Evolutionary conservation across 2,888 invertebrate genomes (phyloP).

Genomic region (Eupithecia exiguata): DNA sequence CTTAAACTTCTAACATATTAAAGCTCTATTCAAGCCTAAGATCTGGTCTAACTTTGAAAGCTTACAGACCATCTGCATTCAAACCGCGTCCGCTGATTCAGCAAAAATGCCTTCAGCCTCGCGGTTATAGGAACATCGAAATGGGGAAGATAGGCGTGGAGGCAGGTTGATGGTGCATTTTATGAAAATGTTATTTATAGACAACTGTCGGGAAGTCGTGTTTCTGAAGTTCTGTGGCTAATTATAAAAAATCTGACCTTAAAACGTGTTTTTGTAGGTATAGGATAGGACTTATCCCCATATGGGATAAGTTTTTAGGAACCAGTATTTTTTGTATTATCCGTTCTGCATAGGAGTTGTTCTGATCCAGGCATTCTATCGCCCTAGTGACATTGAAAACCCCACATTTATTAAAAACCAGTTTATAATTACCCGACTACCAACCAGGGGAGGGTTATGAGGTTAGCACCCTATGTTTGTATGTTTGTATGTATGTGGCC

Average conservation of each 20-base stretch:
- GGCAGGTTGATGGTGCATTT: not conserved
- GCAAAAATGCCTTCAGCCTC: conserved; percentile 56
- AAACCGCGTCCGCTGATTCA: conserved; percentile 52
- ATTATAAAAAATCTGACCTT: not conserved
- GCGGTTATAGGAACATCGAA: conserved; percentile 34
- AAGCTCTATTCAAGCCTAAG: conserved; percentile 43
- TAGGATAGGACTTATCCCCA: no score
- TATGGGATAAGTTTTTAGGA: no score
- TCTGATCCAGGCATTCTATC: no score
- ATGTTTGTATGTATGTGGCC: no score
- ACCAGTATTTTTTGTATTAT: no score
- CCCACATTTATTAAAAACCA: no score
- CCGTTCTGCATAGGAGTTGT: no score
- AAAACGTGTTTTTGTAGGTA: no score
- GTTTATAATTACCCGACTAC: no score
- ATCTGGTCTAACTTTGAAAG: conserved; percentile 45
- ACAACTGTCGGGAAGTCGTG: not conserved
- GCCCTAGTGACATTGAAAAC: no score
- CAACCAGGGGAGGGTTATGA: no score
- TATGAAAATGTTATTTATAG: not conserved
- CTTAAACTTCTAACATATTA: conserved; percentile 42
- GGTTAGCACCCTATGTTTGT: no score
- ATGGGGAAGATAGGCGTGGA: not conserved
- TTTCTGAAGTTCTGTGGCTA: not conserved
- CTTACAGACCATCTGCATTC: conserved; percentile 51